These are phyloP conservation scores for Lethenteron camtschaticum DNA, from an alignment of 2,113 vertebrate species.

Conservation along the genomic window DNA sequence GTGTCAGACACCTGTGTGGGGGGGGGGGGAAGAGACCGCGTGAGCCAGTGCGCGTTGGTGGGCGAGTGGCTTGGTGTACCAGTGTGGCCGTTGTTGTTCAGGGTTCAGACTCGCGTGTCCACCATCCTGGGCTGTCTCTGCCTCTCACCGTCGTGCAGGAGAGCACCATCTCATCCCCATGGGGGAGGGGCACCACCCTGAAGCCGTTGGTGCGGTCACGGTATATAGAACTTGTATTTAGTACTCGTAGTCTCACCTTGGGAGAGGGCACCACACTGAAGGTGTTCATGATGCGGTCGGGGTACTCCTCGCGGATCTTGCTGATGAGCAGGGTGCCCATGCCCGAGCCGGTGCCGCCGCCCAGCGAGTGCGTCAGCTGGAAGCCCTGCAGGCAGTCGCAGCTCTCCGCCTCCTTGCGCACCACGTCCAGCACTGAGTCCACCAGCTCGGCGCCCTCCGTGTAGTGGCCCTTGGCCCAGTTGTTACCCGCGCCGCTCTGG, in stretches of 20 bases:
- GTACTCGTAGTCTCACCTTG: slow-evolving; percentile 21
- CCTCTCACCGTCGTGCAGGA: too few relatives aligned
- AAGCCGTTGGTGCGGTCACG: too few relatives aligned
- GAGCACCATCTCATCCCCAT: too few relatives aligned
- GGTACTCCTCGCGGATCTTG: slow-evolving; percentile 75
- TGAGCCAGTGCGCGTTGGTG: too few relatives aligned
- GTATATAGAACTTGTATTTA: too few relatives aligned
- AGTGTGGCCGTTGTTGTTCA: too few relatives aligned
- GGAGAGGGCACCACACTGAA: slow-evolving; percentile 75
- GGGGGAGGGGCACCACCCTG: too few relatives aligned
- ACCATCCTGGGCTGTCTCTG: too few relatives aligned
- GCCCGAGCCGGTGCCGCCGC: slow-evolving; percentile 59
- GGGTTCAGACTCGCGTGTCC: too few relatives aligned
- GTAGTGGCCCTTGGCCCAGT: slow-evolving; percentile 84
- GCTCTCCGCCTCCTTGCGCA: slow-evolving; percentile 64
- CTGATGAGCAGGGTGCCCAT: slow-evolving; percentile 80
- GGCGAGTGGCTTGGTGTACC: too few relatives aligned
- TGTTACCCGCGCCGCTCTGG: slow-evolving; percentile 75
- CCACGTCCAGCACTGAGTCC: slow-evolving; percentile 65
- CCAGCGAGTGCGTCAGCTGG: slow-evolving; percentile 72
- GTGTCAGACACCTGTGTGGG: slow-evolving; percentile 37
- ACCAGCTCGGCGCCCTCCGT: slow-evolving; percentile 69
- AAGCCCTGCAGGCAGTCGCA: slow-evolving; percentile 77
- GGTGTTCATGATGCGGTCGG: slow-evolving; percentile 78
- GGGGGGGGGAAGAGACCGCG: too few relatives aligned